phyloP scores from a whole-genome alignment of 2,113 vertebrate species.

The Columba janthina region DNA sequence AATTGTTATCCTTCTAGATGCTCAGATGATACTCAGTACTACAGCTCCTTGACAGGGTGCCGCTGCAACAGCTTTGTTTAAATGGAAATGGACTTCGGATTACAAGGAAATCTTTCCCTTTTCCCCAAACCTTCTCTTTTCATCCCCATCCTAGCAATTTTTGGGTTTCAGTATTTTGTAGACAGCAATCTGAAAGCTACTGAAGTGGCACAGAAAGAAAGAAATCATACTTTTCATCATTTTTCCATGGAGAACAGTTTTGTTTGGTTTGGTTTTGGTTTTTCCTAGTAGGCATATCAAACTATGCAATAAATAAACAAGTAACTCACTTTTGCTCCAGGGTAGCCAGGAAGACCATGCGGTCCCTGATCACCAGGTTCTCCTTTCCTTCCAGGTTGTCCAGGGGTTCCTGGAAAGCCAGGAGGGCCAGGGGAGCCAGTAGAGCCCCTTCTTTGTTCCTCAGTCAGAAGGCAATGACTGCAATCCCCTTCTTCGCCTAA shows the following conservation, averaged over 20 bases:
- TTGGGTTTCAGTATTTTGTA: not conserved
- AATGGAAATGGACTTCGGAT: not conserved
- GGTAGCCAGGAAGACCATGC: constrained; percentile 77
- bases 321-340: constrained; percentile 77
- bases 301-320: not conserved
- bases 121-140: not conserved
- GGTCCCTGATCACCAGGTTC: constrained; percentile 79
- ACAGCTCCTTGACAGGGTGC: not conserved
- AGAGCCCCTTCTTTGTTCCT: constrained; percentile 40
- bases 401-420: constrained; percentile 72
- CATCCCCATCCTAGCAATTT: not conserved
- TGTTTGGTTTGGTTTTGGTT: not conserved
- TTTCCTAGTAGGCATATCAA: not conserved
- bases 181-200: not conserved
- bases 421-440: constrained; percentile 73
- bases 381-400: constrained; percentile 72
- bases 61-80: not conserved
- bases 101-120: not conserved
- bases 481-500: constrained; percentile 79
- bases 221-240: rapidly evolving
- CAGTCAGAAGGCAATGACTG: constrained; percentile 42
- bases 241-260: not conserved
- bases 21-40: not conserved
- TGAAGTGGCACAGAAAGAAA: not conserved
- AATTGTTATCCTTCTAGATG: not conserved